These are phyloP conservation scores for Heliconius cydno DNA, from an alignment of 2,888 invertebrate species.

Conservation along the genomic window DNA sequence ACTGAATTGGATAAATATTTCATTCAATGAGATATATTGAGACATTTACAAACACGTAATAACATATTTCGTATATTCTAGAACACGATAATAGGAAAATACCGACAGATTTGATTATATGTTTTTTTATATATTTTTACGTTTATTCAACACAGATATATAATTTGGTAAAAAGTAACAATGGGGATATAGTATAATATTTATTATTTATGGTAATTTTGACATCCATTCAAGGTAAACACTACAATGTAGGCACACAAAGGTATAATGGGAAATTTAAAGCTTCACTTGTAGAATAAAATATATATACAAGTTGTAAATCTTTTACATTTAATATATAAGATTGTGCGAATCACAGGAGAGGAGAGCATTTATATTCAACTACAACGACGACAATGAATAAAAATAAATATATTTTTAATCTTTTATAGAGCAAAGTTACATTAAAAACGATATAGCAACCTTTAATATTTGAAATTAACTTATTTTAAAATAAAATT, in stretches of 20 bases:
- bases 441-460: not conserved
- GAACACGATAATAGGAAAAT: conserved; percentile 33
- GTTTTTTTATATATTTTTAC: conserved; percentile 20
- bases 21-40: conserved; percentile 3
- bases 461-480: not conserved
- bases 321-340: conserved; percentile 38
- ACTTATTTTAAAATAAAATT: not conserved
- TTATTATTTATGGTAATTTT: conserved; percentile 22
- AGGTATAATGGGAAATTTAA: conserved; percentile 50
- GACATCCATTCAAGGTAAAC: conserved; percentile 36
- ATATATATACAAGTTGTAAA: conserved; percentile 37
- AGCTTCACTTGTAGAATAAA: conserved; percentile 48
- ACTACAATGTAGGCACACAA: conserved; percentile 49
- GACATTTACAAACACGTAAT: conserved; percentile 20
- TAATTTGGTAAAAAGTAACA: conserved; percentile 32
- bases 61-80: conserved; percentile 26
- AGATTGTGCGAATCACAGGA: conserved; percentile 42
- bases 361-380: conserved; percentile 33
- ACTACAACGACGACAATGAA: conserved; percentile 19
- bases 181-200: conserved; percentile 24
- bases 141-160: conserved; percentile 33
- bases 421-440: conserved; percentile 3
- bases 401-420: not conserved
- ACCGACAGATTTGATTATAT: conserved; percentile 26
- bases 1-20: not conserved